Evolutionary conservation across 2,888 invertebrate genomes (phyloP).

Genomic region (Esperia sulphurella): DNA sequence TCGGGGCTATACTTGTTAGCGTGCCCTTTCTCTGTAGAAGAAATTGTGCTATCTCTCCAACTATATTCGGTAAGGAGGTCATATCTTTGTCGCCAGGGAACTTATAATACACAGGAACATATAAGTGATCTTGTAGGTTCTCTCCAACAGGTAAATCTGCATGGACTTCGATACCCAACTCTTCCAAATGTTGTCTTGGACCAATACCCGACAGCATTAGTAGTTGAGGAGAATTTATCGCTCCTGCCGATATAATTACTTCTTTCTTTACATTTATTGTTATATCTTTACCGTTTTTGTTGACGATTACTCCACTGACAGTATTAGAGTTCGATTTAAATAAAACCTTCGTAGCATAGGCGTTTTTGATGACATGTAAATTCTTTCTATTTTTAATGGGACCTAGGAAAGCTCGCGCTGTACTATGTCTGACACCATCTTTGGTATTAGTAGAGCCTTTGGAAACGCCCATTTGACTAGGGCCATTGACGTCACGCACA

Average conservation of each 20-base stretch:
- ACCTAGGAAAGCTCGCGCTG: conserved; percentile 74
- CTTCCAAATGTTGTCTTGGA: conserved; percentile 53
- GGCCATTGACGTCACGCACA: conserved; percentile 55
- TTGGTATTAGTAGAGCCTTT: conserved; percentile 62
- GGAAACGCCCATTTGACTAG: conserved; percentile 67
- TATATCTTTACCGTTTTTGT: conserved; percentile 49
- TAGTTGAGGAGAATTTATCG: conserved; percentile 73
- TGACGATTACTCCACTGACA: conserved; percentile 54
- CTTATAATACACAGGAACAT: conserved; percentile 50
- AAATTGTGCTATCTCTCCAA: conserved; percentile 58
- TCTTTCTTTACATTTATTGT: conserved; percentile 61
- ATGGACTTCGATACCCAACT: conserved; percentile 52
- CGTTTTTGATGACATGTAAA: conserved; percentile 68
- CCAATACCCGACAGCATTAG: conserved; percentile 76
- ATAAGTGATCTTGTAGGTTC: conserved; percentile 75
- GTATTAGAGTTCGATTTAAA: conserved; percentile 68
- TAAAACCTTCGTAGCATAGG: conserved; percentile 72
- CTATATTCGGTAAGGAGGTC: conserved; percentile 33
- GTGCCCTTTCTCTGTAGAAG: conserved; percentile 63
- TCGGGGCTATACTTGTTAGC: conserved; percentile 57
- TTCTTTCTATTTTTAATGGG: conserved; percentile 53
- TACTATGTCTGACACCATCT: conserved; percentile 67
- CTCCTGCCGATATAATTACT: conserved; percentile 69
- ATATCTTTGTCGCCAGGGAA: conserved; percentile 35
- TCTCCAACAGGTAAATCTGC: conserved; percentile 71